Percentiles rank a stretch among this genome's conserved stretches.
phyloP scores from a whole-genome alignment of 2,888 invertebrate genomes.

The Gibbula magus region DNA sequence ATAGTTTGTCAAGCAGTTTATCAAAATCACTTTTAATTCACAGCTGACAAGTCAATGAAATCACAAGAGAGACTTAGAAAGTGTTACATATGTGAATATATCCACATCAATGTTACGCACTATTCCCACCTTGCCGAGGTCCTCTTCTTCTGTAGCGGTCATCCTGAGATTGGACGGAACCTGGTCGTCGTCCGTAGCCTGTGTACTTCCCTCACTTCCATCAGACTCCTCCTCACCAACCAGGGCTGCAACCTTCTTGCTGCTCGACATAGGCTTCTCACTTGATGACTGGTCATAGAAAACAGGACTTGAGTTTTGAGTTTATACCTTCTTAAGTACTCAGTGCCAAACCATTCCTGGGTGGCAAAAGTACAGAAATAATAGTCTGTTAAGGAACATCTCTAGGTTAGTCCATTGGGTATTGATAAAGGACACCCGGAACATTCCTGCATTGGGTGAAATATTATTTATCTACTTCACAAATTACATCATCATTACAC shows the following conservation, averaged over 20 bases:
- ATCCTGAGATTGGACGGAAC: constrained; percentile 43
- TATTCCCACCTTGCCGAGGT: constrained; percentile 64
- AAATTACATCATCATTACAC: no score
- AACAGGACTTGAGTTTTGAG: neutral
- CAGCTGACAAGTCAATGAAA: no score
- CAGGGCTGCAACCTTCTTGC: constrained; percentile 22
- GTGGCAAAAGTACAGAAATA: neutral
- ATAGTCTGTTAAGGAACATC: neutral
- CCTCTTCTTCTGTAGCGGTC: constrained; percentile 63
- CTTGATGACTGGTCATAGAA: neutral
- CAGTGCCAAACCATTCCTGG: neutral
- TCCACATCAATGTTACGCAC: neutral
- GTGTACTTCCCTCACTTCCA: constrained; percentile 45
- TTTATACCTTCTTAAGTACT: neutral
- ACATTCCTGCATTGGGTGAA: neutral
- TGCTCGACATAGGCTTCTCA: neutral
- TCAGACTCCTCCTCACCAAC: constrained; percentile 37
- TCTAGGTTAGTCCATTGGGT: neutral
- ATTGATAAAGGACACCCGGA: neutral
- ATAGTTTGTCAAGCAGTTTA: neutral
- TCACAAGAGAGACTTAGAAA: no score
- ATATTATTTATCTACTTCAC: neutral
- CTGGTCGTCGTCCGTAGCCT: constrained; percentile 42
- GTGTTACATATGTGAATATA: no score
- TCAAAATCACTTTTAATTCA: no score